Evolutionary conservation across 2,797 vertebrate genomes (phyloP).

Genomic region (Glyptemys insculpta): DNA sequence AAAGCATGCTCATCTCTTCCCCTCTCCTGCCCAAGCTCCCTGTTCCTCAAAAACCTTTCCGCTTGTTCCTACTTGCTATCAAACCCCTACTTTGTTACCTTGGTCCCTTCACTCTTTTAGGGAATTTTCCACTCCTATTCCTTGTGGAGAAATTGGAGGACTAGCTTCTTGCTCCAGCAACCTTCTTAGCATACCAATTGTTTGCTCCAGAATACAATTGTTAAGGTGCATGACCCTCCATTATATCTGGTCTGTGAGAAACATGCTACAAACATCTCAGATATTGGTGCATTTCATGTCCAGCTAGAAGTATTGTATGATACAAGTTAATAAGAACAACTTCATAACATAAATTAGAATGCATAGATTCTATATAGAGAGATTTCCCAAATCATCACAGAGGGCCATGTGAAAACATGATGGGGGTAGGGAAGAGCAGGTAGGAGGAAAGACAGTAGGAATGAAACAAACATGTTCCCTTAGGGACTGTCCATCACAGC

Average conservation of each 20-base stretch:
- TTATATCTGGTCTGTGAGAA: background rate
- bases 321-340: background rate
- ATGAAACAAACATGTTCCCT: background rate
- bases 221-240: background rate
- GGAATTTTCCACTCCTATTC: background rate
- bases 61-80: no score
- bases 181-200: background rate
- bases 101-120: background rate
- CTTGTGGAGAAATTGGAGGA: background rate
- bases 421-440: background rate
- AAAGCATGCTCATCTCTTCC: no score
- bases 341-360: background rate
- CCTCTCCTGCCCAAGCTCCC: no score
- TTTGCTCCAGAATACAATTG: background rate
- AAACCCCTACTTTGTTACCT: no score
- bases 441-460: background rate
- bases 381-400: background rate
- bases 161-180: background rate
- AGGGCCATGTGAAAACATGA: background rate
- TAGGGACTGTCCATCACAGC: background rate
- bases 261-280: background rate
- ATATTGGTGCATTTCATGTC: background rate
- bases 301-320: background rate
- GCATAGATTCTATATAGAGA: background rate
- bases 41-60: no score